These are phyloP conservation scores for Synergus gifuensis DNA, from an alignment of 2,888 invertebrate genomes.

Conservation along the genomic window DNA sequence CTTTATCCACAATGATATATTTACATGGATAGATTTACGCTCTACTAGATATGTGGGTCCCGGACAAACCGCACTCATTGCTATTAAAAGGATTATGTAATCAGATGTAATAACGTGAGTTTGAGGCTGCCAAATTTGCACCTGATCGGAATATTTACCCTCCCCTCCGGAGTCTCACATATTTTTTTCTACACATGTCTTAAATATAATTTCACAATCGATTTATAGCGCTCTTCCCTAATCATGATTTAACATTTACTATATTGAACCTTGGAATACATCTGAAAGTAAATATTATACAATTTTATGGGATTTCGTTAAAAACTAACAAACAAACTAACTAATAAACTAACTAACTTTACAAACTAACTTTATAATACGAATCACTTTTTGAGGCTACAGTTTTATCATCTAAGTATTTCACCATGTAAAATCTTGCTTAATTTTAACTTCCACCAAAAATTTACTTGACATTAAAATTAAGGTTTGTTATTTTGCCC, in stretches of 20 bases:
- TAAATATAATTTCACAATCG: background rate
- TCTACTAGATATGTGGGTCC: conserved; percentile 46
- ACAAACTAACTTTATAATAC: no score
- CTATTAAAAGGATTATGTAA: conserved; percentile 12
- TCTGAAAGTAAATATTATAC: conserved; percentile 5
- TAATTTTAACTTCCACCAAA: no score
- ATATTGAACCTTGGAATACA: conserved; percentile 17
- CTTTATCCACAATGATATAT: conserved; percentile 41
- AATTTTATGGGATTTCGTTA: background rate
- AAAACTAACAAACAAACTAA: no score
- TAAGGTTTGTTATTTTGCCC: no score
- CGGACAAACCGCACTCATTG: conserved; percentile 23
- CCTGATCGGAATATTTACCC: background rate
- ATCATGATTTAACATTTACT: conserved; percentile 7
- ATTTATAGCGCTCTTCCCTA: background rate
- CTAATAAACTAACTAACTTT: no score
- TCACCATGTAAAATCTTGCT: no score
- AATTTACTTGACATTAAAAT: no score
- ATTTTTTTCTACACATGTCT: background rate
- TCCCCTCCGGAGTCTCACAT: background rate
- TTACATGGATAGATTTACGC: conserved; percentile 44
- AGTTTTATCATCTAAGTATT: no score
- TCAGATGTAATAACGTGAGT: background rate
- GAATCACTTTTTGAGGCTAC: no score
- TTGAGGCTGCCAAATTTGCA: background rate